Evolutionary conservation across 2,888 invertebrate species (phyloP).

Genomic region (Argyra leucocephala): DNA sequence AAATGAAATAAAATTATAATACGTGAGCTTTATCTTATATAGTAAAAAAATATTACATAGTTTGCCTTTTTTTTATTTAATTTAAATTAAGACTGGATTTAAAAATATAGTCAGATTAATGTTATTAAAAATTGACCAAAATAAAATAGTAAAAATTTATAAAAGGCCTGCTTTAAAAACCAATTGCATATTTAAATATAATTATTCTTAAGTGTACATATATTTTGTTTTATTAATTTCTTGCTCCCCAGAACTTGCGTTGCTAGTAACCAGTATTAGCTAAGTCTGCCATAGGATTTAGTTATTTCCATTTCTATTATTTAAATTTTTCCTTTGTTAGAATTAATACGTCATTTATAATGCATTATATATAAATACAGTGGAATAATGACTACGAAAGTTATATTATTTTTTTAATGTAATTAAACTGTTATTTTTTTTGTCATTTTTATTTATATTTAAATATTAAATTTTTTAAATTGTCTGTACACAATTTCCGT

Average conservation of each 20-base stretch:
- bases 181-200: neutral
- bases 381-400: too few species aligned
- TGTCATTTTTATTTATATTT: neutral
- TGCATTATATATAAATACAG: neutral
- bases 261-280: slow-evolving; percentile 10
- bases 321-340: neutral
- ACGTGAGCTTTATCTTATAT: neutral
- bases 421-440: neutral
- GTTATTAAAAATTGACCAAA: neutral
- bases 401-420: neutral
- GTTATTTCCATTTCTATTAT: neutral
- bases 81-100: neutral
- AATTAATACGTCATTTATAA: neutral
- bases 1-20: neutral
- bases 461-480: neutral
- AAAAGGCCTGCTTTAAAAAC: slow-evolving; percentile 2
- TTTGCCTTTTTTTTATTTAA: neutral
- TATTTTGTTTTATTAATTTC: neutral
- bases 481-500: neutral
- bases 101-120: neutral
- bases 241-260: neutral
- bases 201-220: neutral
- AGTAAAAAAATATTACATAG: neutral
- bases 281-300: neutral
- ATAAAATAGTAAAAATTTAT: neutral